phyloP scores from a whole-genome alignment of 2,113 vertebrate genomes.

The Dasyprocta punctata region DNA sequence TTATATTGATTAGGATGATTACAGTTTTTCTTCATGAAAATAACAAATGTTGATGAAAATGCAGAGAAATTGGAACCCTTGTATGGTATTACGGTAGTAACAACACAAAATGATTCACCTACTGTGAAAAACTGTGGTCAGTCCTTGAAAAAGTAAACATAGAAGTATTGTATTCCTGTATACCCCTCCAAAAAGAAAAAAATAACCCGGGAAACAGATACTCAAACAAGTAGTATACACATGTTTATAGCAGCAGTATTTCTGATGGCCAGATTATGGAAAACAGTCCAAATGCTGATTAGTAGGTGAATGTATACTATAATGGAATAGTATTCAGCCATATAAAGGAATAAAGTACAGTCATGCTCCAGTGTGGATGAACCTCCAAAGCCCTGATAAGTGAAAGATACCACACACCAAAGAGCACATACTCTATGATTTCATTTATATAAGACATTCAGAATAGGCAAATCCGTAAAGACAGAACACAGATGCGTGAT shows the following conservation, averaged over 20 bases:
- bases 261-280: not conserved
- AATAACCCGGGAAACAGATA: not conserved
- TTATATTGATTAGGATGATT: not conserved
- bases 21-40: conserved; percentile 20
- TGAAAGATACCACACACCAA: not conserved
- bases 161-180: not conserved
- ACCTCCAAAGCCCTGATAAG: not conserved
- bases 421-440: not conserved
- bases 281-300: not conserved
- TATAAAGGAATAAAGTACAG: not conserved
- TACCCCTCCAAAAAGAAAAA: not conserved
- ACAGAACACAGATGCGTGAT: not conserved
- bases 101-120: not conserved
- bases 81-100: not conserved
- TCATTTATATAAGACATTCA: not conserved
- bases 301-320: not conserved
- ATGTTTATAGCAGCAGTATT: not conserved
- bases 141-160: not conserved
- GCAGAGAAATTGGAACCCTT: not conserved
- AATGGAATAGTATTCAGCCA: not conserved
- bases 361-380: not conserved
- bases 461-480: not conserved
- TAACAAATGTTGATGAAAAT: not conserved
- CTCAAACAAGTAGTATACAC: not conserved
- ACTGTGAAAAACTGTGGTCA: not conserved